Percentiles rank a stretch among this genome's conserved stretches.
Conservation (phyloP, 2,797 vertebrate genomes). For the Parauchenoglanis punctatus region DNA sequence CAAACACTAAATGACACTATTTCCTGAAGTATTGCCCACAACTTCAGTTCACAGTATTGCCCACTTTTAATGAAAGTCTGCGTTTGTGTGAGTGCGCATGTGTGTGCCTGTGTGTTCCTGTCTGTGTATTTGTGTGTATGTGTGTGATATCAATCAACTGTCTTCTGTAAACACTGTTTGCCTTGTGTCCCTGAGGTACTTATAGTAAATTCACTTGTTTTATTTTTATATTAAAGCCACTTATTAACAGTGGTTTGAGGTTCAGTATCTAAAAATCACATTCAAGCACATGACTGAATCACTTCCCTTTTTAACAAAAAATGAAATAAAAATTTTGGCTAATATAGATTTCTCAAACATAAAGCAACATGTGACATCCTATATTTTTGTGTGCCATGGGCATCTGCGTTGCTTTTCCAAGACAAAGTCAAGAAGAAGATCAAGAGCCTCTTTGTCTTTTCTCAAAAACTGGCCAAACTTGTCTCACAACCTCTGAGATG, state of each 20-base stretch:
- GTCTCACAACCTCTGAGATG: constrained; percentile 66
- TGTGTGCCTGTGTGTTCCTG: background rate
- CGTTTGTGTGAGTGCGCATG: background rate
- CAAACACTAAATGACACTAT: constrained; percentile 1
- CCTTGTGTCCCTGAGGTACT: background rate
- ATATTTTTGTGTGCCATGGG: constrained; percentile 20
- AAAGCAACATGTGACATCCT: background rate
- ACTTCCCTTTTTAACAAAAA: background rate
- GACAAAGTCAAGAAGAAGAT: constrained; percentile 26
- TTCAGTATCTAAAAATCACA: background rate
- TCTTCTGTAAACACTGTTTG: background rate
- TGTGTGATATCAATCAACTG: background rate
- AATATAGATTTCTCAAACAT: background rate
- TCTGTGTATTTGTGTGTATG: background rate
- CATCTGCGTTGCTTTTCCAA: constrained; percentile 51
- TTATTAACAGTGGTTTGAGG: background rate
- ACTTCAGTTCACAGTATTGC: background rate
- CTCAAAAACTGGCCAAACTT: constrained; percentile 68
- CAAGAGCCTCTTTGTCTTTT: constrained; percentile 33
- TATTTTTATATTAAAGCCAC: background rate
- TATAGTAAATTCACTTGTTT: background rate
- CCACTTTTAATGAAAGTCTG: background rate
- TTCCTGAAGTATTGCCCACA: background rate
- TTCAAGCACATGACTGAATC: background rate
- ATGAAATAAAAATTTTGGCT: background rate